Conservation (phyloP, 2,113 vertebrate species). For the Phaetusa simplex region DNA sequence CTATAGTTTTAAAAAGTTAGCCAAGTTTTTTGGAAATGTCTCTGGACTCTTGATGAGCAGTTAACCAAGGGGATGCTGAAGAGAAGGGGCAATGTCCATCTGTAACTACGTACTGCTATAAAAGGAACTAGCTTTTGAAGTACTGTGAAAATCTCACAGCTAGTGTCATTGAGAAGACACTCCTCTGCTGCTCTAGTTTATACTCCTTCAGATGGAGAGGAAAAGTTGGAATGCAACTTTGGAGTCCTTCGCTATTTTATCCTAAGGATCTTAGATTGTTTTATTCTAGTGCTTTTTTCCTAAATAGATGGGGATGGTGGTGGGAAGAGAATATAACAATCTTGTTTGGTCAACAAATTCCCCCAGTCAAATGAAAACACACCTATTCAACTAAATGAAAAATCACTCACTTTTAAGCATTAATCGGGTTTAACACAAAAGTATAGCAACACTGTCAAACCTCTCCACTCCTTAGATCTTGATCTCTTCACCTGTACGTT, state of each 20-base stretch:
- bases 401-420: neutral
- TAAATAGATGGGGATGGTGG: neutral
- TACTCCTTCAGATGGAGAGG: neutral
- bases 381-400: neutral
- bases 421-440: neutral
- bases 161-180: neutral
- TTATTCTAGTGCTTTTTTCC: neutral
- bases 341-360: neutral
- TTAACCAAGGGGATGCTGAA: neutral
- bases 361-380: neutral
- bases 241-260: neutral
- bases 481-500: neutral
- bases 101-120: neutral
- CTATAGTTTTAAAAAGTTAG: neutral
- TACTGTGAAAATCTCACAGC: neutral
- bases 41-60: neutral
- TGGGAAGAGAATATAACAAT: neutral
- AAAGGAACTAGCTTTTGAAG: neutral
- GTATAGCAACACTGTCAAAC: neutral
- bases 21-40: neutral
- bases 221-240: neutral
- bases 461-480: neutral
- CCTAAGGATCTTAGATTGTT: neutral
- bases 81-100: neutral
- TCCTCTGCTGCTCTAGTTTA: neutral